Evolutionary conservation across 2,113 vertebrate species (phyloP).

Genomic region (Phaethornis superciliosus): DNA sequence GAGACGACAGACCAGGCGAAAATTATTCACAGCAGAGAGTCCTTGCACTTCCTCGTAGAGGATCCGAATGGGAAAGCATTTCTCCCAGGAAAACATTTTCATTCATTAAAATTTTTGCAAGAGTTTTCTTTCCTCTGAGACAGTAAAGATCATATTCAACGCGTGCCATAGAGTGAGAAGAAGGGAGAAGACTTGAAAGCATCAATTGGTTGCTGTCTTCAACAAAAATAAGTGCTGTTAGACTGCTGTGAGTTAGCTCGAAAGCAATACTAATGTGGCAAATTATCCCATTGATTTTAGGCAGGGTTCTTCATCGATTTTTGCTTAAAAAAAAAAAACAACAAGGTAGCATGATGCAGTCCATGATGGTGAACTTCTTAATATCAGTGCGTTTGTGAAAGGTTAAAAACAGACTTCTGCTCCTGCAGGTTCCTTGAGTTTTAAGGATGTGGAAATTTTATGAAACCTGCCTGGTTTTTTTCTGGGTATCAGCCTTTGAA

Average conservation of each 20-base stretch:
- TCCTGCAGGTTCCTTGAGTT: neutral
- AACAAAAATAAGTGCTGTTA: neutral
- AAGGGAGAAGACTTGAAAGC: neutral
- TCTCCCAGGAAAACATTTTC: neutral
- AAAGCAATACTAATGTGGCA: constrained; percentile 54
- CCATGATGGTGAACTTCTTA: constrained; percentile 14
- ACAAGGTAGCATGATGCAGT: neutral
- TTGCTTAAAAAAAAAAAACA: neutral
- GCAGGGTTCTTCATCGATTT: constrained; percentile 63
- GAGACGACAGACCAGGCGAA: neutral
- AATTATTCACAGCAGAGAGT: constrained; percentile 2
- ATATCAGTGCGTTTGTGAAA: neutral
- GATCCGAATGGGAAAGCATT: neutral
- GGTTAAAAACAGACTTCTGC: neutral
- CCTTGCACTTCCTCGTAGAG: neutral
- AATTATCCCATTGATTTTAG: constrained; percentile 64
- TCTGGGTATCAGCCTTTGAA: neutral
- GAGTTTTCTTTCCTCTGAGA: neutral
- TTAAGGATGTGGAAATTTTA: neutral
- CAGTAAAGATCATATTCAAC: neutral
- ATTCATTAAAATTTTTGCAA: neutral
- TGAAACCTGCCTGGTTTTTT: neutral
- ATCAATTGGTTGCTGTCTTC: neutral
- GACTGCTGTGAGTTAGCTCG: constrained; percentile 18
- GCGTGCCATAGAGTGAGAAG: neutral